Evolutionary conservation across 2,888 invertebrate genomes (phyloP).

Genomic region (Teinopalpus imperialis): DNA sequence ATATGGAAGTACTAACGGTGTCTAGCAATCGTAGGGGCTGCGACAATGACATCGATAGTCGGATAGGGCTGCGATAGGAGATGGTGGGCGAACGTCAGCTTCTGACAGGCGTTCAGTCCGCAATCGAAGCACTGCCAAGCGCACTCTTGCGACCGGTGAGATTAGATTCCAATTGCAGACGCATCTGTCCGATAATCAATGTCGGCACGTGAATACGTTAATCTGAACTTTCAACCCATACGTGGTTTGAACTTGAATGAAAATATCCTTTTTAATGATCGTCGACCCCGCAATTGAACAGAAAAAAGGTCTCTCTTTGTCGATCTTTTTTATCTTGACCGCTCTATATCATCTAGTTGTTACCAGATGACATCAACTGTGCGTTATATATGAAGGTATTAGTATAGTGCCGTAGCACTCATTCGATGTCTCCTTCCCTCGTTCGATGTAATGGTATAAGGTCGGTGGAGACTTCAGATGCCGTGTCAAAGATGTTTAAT

Average conservation of each 20-base stretch:
- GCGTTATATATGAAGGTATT: no score
- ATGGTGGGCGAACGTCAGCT: constrained; percentile 50
- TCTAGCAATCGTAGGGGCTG: constrained; percentile 55
- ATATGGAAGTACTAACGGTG: constrained; percentile 53
- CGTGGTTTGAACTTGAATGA: constrained; percentile 31
- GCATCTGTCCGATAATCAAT: constrained; percentile 62
- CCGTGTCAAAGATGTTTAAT: no score
- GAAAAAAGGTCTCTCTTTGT: no score
- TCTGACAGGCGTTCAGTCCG: constrained; percentile 54
- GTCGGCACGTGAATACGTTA: constrained; percentile 52
- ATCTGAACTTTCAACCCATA: constrained; percentile 44
- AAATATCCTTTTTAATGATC: no score
- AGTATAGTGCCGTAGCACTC: no score
- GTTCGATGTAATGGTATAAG: no score
- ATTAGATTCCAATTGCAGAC: constrained; percentile 68
- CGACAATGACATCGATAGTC: constrained; percentile 58
- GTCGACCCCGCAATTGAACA: no score
- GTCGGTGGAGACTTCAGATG: no score
- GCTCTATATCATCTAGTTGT: no score
- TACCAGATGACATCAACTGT: no score
- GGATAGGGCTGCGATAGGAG: constrained; percentile 61
- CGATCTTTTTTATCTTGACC: no score
- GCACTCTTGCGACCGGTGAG: constrained; percentile 56
- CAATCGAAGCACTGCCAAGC: constrained; percentile 59
- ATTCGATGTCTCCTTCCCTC: no score